Percentiles rank a stretch among this genome's conserved stretches.
These are phyloP conservation scores for Adela reaumurella DNA, from an alignment of 2,888 invertebrate genomes.

Conservation along the genomic window DNA sequence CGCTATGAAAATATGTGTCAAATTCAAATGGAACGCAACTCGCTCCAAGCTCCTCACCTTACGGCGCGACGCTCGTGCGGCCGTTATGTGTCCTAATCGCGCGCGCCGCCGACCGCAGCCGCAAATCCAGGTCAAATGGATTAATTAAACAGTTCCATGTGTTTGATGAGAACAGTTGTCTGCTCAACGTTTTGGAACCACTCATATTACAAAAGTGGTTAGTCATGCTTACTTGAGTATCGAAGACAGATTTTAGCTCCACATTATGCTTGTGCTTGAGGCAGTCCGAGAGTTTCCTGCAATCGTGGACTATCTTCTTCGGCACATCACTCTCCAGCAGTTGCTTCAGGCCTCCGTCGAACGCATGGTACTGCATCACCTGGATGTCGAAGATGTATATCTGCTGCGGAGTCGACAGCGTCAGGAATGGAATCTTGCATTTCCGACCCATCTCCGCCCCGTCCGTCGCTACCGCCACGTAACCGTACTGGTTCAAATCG, in stretches of 20 bases:
- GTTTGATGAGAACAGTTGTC: too few relatives aligned
- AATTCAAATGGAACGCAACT: too few relatives aligned
- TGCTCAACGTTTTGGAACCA: too few relatives aligned
- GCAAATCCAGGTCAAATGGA: too few relatives aligned
- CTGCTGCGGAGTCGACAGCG: conserved; percentile 38
- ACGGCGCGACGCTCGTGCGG: too few relatives aligned
- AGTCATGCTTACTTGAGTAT: conserved; percentile 46
- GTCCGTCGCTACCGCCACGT: conserved; percentile 38
- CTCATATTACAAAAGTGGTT: not conserved
- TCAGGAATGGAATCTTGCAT: conserved; percentile 45
- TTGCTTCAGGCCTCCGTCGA: conserved; percentile 46
- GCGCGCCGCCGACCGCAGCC: too few relatives aligned
- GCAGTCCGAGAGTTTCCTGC: conserved; percentile 54
- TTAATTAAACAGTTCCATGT: too few relatives aligned
- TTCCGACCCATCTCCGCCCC: conserved; percentile 49
- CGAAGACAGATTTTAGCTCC: conserved; percentile 55
- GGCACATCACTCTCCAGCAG: conserved; percentile 39
- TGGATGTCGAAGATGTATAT: conserved; percentile 46
- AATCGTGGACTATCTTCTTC: conserved; percentile 59
- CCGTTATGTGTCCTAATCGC: too few relatives aligned
- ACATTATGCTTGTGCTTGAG: conserved; percentile 56
- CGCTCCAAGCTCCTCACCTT: too few relatives aligned
- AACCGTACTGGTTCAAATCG: conserved; percentile 31
- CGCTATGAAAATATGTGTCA: too few relatives aligned
- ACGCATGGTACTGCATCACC: conserved; percentile 44